These are phyloP conservation scores for Odontocerum albicorne DNA, from an alignment of 2,888 invertebrate species.

Conservation along the genomic window DNA sequence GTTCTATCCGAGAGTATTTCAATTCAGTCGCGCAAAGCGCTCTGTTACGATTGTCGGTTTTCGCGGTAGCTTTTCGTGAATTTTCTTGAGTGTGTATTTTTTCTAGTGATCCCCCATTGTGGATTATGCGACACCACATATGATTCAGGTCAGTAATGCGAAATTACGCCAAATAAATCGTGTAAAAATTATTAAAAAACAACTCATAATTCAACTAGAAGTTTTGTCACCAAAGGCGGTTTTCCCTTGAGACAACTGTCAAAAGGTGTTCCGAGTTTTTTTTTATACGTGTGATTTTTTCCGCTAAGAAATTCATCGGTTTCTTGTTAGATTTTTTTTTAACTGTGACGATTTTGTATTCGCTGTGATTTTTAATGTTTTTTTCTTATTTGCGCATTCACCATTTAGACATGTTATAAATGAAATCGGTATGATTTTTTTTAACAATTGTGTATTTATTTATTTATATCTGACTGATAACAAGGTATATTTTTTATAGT, in stretches of 20 bases:
- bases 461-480: no score
- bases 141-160: constrained; percentile 33
- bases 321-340: constrained; percentile 10
- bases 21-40: constrained; percentile 27
- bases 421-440: no score
- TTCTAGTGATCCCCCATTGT: constrained; percentile 21
- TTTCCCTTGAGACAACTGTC: constrained; percentile 4
- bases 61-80: constrained; percentile 26
- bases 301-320: no score
- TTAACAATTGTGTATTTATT: no score
- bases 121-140: constrained; percentile 29
- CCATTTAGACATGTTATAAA: no score
- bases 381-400: no score
- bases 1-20: constrained; percentile 12
- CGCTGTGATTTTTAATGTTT: no score
- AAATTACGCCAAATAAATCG: background rate
- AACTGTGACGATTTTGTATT: no score
- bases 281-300: constrained; percentile 3
- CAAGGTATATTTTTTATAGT: no score
- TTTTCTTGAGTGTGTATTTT: constrained; percentile 14
- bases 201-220: background rate
- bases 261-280: background rate
- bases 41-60: constrained; percentile 21
- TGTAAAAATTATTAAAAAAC: no score
- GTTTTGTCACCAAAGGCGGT: background rate